Evolutionary conservation across 2,113 vertebrate genomes (phyloP).

Genomic region (Seriola dumerili): DNA sequence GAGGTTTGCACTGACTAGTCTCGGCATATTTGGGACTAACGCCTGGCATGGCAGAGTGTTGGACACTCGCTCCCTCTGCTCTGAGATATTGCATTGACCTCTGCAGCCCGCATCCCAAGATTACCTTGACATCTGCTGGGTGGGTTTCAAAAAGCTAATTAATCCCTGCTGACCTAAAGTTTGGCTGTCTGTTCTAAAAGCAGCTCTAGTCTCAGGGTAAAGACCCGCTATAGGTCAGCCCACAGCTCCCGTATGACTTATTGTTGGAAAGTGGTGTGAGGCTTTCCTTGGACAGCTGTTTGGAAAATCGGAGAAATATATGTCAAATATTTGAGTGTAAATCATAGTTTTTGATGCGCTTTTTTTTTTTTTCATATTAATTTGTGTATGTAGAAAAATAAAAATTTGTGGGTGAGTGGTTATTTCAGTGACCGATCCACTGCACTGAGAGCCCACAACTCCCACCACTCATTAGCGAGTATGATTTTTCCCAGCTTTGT

Average conservation of each 20-base stretch:
- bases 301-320: slow-evolving; percentile 13
- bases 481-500: slow-evolving; percentile 48
- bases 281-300: slow-evolving; percentile 42
- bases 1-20: slow-evolving; percentile 43
- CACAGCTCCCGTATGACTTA: slow-evolving; percentile 33
- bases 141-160: slow-evolving; percentile 85
- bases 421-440: slow-evolving; percentile 40
- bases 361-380: background rate
- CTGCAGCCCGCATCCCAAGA: slow-evolving; percentile 77
- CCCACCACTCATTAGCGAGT: slow-evolving; percentile 47
- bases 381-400: background rate
- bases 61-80: slow-evolving; percentile 66
- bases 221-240: slow-evolving; percentile 67
- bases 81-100: slow-evolving; percentile 84
- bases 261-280: slow-evolving; percentile 33
- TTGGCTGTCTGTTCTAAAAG: slow-evolving; percentile 76
- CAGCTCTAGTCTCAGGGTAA: slow-evolving; percentile 65
- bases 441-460: slow-evolving; percentile 33
- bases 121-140: slow-evolving; percentile 86
- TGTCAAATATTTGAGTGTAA: slow-evolving; percentile 42
- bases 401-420: background rate
- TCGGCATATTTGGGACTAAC: slow-evolving; percentile 58
- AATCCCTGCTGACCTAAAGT: slow-evolving; percentile 85
- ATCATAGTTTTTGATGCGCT: background rate
- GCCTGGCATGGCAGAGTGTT: slow-evolving; percentile 40